Percentiles rank a stretch among this genome's conserved stretches.
Evolutionary conservation across 2,797 vertebrate genomes (phyloP).

Genomic region (Sparus aurata): DNA sequence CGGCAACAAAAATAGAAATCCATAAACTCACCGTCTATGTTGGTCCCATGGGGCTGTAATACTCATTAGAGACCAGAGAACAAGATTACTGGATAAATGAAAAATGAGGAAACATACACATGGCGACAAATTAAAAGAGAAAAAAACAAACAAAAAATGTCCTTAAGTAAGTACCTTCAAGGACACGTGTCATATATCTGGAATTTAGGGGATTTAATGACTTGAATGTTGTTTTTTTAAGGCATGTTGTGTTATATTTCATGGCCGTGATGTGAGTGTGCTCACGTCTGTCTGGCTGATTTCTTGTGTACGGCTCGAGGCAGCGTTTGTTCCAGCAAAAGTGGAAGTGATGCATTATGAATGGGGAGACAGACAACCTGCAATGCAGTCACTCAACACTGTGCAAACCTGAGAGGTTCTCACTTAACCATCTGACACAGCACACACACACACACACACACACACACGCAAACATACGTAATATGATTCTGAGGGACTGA

Average conservation of each 20-base stretch:
- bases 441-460: not conserved
- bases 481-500: constrained; percentile 29
- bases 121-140: not conserved
- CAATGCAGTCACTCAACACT: constrained; percentile 53
- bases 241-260: not conserved
- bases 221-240: no score
- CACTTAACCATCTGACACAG: constrained; percentile 36
- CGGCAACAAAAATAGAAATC: constrained; percentile 1
- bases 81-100: not conserved
- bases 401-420: constrained; percentile 60
- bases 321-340: constrained; percentile 63
- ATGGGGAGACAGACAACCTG: constrained; percentile 62
- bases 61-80: not conserved
- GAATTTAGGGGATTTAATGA: not conserved
- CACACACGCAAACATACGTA: constrained; percentile 32
- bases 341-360: constrained; percentile 78
- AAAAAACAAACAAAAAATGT: not conserved
- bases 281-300: constrained; percentile 39
- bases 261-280: constrained; percentile 17
- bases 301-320: constrained; percentile 56
- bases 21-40: not conserved
- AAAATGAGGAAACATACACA: not conserved
- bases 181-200: not conserved
- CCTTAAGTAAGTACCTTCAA: not conserved
- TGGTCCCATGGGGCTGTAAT: not conserved